phyloP scores from a whole-genome alignment of 2,888 invertebrate genomes.

The Odontothrips loti region DNA sequence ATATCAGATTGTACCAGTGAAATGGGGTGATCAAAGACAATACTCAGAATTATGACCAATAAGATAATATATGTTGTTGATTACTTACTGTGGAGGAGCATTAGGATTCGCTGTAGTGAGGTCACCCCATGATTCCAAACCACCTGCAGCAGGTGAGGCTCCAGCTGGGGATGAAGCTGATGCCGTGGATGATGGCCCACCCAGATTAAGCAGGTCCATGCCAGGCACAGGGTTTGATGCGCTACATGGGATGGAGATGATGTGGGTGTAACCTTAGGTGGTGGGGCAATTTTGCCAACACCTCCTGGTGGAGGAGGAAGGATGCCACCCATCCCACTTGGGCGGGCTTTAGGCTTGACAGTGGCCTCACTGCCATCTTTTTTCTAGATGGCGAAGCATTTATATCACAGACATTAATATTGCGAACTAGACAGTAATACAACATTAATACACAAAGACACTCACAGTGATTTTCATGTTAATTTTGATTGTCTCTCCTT shows the following conservation, averaged over 20 bases:
- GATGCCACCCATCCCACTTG: slow-evolving; percentile 54
- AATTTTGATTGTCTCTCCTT: slow-evolving; percentile 98
- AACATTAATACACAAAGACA: slow-evolving; percentile 35
- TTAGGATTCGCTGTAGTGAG: slow-evolving; percentile 39
- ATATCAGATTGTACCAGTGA: background rate
- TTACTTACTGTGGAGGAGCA: background rate
- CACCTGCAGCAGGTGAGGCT: slow-evolving; percentile 27
- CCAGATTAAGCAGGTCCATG: slow-evolving; percentile 4
- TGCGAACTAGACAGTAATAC: too few species aligned
- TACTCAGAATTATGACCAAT: background rate
- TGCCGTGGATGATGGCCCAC: background rate
- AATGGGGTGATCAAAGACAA: background rate
- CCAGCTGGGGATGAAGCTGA: slow-evolving; percentile 12
- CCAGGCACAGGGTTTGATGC: slow-evolving; percentile 33
- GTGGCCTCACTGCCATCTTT: slow-evolving; percentile 77
- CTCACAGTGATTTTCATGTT: slow-evolving; percentile 93
- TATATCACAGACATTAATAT: too few species aligned
- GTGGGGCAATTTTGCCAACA: slow-evolving; percentile 67
- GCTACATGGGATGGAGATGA: slow-evolving; percentile 72
- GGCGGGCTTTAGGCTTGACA: slow-evolving; percentile 61
- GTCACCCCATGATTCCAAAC: slow-evolving; percentile 40
- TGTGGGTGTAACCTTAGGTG: slow-evolving; percentile 62
- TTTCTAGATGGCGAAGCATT: slow-evolving; percentile 56
- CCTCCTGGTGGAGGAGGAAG: slow-evolving; percentile 83
- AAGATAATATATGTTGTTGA: background rate